These are phyloP conservation scores for Genyomyrus donnyi DNA, from an alignment of 2,113 vertebrate genomes.

Conservation along the genomic window DNA sequence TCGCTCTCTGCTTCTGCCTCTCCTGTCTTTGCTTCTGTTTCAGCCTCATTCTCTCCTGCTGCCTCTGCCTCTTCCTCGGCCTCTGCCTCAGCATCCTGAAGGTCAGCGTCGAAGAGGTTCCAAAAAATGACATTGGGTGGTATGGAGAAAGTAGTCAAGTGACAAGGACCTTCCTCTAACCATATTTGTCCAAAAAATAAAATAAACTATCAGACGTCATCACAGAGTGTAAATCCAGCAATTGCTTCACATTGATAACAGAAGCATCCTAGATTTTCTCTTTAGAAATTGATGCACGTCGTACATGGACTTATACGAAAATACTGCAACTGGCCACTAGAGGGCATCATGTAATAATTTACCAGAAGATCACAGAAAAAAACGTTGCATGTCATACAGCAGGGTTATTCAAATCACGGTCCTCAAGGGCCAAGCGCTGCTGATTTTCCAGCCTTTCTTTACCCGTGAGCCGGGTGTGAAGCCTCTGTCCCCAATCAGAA, in stretches of 20 bases:
- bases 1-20: constrained; percentile 8
- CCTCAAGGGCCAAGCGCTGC: no score
- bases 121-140: neutral
- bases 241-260: neutral
- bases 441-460: no score
- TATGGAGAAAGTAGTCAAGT: neutral
- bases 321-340: constrained; percentile 31
- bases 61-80: constrained; percentile 10
- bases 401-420: no score
- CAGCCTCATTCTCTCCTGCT: neutral
- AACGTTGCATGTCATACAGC: no score
- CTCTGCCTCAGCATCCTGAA: constrained; percentile 2
- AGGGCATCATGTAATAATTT: constrained; percentile 30
- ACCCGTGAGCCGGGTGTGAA: no score
- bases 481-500: no score
- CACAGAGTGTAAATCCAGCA: neutral
- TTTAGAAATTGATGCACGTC: neutral
- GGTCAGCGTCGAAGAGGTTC: neutral
- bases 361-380: neutral
- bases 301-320: neutral
- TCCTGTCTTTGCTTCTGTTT: constrained; percentile 19
- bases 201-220: neutral
- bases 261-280: neutral
- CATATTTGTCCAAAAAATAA: neutral
- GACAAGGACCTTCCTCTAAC: neutral